Conservation (phyloP, 2,113 vertebrate species). For the Pedetes capensis region DNA sequence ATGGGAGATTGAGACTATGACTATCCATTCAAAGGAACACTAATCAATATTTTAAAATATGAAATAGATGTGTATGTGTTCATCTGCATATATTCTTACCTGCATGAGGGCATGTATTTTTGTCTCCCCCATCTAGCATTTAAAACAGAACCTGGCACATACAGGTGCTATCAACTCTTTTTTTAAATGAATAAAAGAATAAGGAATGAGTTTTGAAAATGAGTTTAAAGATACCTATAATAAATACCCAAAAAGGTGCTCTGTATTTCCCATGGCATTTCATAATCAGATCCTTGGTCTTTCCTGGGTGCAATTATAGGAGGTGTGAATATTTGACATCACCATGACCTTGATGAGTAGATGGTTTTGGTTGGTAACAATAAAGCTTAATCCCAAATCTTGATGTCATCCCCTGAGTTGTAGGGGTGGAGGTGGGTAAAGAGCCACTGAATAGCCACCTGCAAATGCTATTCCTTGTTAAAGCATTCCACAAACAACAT, state of each 20-base stretch:
- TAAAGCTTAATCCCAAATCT: background rate
- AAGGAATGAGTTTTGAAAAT: background rate
- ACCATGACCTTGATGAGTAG: background rate
- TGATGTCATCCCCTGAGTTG: background rate
- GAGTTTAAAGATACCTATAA: background rate
- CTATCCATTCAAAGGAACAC: background rate
- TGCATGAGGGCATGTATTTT: background rate
- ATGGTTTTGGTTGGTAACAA: background rate
- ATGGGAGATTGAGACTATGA: background rate
- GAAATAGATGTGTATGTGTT: background rate
- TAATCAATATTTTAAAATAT: background rate
- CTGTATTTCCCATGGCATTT: background rate
- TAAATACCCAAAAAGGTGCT: background rate
- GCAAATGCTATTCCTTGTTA: background rate
- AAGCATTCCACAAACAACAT: background rate
- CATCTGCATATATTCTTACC: background rate
- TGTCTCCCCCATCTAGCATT: background rate
- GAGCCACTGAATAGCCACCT: background rate
- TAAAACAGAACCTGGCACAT: background rate
- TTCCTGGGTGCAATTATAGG: background rate
- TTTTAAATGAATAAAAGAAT: slow-evolving; percentile 12
- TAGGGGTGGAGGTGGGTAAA: background rate
- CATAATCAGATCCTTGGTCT: background rate
- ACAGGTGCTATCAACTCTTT: background rate
- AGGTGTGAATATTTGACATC: background rate